phyloP scores from a whole-genome alignment of 2,888 invertebrate genomes.

The Troilus luridus region DNA sequence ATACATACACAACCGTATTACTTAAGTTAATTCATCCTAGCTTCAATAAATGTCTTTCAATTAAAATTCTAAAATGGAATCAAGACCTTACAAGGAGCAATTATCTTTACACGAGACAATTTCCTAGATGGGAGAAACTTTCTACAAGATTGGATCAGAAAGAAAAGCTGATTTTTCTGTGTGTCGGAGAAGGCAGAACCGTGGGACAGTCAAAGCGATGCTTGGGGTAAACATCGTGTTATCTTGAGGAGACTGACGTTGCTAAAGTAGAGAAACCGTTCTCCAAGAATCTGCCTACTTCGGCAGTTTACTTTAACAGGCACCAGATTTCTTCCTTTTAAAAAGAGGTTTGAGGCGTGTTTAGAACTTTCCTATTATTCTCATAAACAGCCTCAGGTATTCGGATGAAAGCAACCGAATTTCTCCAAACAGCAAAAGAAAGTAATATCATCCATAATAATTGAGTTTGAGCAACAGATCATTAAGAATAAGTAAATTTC shows the following conservation, averaged over 20 bases:
- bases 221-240: background rate
- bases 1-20: too few relatives aligned
- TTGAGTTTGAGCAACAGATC: background rate
- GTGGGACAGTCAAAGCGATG: slow-evolving; percentile 14
- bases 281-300: slow-evolving; percentile 1
- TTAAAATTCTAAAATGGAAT: background rate
- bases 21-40: background rate
- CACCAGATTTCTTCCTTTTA: slow-evolving; percentile 10
- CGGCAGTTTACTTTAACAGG: background rate
- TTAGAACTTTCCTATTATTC: slow-evolving; percentile 2
- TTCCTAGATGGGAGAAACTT: background rate
- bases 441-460: background rate
- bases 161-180: slow-evolving; percentile 28
- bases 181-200: background rate
- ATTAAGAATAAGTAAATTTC: too few relatives aligned
- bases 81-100: background rate
- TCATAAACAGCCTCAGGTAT: background rate
- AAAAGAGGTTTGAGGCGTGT: background rate
- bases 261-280: slow-evolving; percentile 36
- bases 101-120: background rate
- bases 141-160: slow-evolving; percentile 27
- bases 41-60: background rate
- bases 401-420: background rate
- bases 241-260: slow-evolving; percentile 4
- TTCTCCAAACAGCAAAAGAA: background rate